Percentiles rank a stretch among this genome's conserved stretches.
These are phyloP conservation scores for Zaprionus inermis DNA, from an alignment of 1,140 invertebrate species.

Conservation along the genomic window DNA sequence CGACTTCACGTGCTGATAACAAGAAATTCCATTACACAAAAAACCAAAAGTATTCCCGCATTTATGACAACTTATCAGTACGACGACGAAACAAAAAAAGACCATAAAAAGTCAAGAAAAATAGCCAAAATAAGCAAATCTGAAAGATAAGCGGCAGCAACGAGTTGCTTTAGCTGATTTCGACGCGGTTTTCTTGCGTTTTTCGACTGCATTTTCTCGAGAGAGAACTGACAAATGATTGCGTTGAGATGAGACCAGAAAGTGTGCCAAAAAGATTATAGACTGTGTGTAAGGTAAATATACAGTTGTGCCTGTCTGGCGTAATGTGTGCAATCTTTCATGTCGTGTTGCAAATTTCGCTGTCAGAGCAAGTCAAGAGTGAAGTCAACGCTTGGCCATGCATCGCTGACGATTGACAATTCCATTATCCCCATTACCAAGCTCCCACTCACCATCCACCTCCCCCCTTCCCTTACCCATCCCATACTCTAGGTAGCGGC, in stretches of 20 bases:
- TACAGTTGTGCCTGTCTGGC: too few relatives aligned
- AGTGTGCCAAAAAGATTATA: constrained; percentile 39
- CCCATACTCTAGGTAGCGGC: neutral
- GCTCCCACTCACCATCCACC: neutral
- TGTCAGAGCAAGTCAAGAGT: constrained; percentile 32
- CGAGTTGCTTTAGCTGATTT: constrained; percentile 7
- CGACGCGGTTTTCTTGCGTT: neutral
- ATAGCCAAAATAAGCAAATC: constrained; percentile 13
- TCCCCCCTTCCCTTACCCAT: too few relatives aligned
- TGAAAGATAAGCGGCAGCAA: constrained; percentile 29
- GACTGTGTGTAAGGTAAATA: constrained; percentile 8
- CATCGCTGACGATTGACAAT: constrained; percentile 52
- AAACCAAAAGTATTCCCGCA: constrained; percentile 16
- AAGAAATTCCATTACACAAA: constrained; percentile 47
- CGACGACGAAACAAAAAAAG: neutral
- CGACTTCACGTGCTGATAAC: constrained; percentile 35
- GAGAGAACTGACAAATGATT: neutral
- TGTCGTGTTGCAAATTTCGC: constrained; percentile 45
- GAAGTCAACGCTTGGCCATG: constrained; percentile 37
- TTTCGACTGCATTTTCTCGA: neutral
- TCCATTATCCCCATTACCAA: constrained; percentile 16
- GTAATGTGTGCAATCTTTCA: constrained; percentile 21
- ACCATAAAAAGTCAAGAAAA: neutral
- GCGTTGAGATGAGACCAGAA: constrained; percentile 12
- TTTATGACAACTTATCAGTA: constrained; percentile 32